These are phyloP conservation scores for Drymodes brunneopygia DNA, from an alignment of 2,113 vertebrate species.

Conservation along the genomic window DNA sequence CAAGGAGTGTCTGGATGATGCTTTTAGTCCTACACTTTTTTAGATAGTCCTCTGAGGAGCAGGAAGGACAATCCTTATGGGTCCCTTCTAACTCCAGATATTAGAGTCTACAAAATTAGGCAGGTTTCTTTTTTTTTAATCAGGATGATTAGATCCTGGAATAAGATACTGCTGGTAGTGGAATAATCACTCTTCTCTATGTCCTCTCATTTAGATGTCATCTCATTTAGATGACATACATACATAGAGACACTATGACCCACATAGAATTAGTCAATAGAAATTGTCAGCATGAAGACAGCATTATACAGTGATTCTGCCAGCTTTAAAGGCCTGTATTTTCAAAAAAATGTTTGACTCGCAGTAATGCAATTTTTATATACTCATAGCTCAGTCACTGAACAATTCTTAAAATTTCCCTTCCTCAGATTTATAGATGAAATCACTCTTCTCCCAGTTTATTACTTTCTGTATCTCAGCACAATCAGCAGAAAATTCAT, in stretches of 20 bases:
- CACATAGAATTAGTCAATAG: not conserved
- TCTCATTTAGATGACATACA: not conserved
- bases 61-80: no score
- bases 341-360: not conserved
- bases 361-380: not conserved
- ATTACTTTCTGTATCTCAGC: slow-evolving; percentile 1
- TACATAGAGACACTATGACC: not conserved
- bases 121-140: not conserved
- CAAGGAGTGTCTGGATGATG: not conserved
- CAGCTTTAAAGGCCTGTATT: not conserved
- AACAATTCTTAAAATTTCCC: not conserved
- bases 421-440: not conserved
- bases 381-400: not conserved
- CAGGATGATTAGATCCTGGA: not conserved
- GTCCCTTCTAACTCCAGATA: not conserved
- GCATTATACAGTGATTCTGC: not conserved
- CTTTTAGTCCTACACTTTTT: not conserved
- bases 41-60: not conserved
- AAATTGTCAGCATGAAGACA: not conserved
- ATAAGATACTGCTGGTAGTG: not conserved
- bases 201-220: not conserved
- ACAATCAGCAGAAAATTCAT: not conserved
- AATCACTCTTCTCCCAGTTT: not conserved
- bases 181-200: not conserved
- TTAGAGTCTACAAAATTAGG: not conserved